Evolutionary conservation across 2,797 vertebrate species (phyloP).

Genomic region (Argentina silus): DNA sequence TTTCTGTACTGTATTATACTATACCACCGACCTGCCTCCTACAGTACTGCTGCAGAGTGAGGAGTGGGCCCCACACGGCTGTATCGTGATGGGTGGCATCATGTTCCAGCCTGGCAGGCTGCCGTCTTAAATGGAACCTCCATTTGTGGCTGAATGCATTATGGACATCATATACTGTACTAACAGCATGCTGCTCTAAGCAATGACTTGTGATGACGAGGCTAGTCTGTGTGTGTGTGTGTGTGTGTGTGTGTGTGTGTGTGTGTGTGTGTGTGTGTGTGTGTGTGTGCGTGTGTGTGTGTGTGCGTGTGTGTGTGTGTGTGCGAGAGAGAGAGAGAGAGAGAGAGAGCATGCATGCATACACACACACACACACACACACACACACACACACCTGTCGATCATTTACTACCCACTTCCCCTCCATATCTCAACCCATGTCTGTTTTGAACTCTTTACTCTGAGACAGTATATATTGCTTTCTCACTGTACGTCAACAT

Average conservation of each 20-base stretch:
- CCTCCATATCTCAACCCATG: too few species aligned
- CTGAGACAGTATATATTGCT: too few species aligned
- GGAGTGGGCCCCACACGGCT: too few species aligned
- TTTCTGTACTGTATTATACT: too few species aligned
- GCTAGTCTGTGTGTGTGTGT: constrained; percentile 17
- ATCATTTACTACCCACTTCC: too few species aligned
- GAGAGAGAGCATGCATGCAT: not conserved
- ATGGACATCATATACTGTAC: constrained; percentile 54
- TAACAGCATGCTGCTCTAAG: constrained; percentile 39
- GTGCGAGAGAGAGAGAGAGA: constrained; percentile 1
- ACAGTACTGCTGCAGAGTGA: too few species aligned
- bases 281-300: constrained; percentile 20
- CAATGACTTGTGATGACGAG: constrained; percentile 26
- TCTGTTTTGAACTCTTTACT: too few species aligned
- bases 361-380: too few species aligned
- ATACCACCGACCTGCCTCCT: too few species aligned
- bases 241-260: constrained; percentile 4
- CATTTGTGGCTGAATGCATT: constrained; percentile 55
- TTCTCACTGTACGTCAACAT: too few species aligned
- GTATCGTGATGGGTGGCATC: constrained; percentile 25
- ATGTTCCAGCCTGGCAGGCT: constrained; percentile 57
- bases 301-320: constrained; percentile 20
- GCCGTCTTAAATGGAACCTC: constrained; percentile 61
- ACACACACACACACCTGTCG: too few species aligned
- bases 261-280: constrained; percentile 11